Base-by-base conservation (phyloP, 1,140 invertebrate genomes). In the Venturia canescens region DNA sequence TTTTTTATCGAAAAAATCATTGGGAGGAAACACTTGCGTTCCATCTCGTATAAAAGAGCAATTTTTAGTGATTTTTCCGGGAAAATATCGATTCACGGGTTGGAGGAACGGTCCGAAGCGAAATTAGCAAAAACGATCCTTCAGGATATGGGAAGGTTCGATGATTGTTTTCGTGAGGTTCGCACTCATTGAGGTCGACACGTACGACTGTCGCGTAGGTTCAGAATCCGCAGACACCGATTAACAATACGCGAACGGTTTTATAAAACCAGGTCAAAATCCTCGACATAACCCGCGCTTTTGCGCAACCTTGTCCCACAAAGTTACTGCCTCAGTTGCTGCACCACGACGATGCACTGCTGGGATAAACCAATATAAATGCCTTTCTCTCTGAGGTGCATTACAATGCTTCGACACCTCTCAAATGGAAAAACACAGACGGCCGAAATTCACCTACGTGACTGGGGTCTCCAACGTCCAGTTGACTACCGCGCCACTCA, bases 201-300 rank as follows among this genome's bases (percentile, higher is more conserved):
- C 18, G 53, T 5, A 72, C 83, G 74, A 70, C 57, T 50, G n/a
- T 31, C 50, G 26, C 72, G 21, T 34, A 75, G 70, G 81, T 78
- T 63, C 60, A 26, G n/a, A 15, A 63, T 53, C 11, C n/a, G 50
- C 60, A 63, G 23, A 63, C 66, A 29, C 23, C 60, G 21, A 1
- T 63, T 63, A 63, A 63, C 16, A 27, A 6, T 27, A 63, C 29
- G 31, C 11, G 66, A 21, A 69, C 29, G 18, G n/a, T 69, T 83
- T 85, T 85, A 80, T 83, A 83, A 85, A 82, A 84, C 79, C 69
- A 82, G 83, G 80, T 85, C 78, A 75, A 84, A 86, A 84, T 81
- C 80, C 66, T 80, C 80, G 75, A 15, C n/a, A 26, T 80, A n/a
- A 38, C 69, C 21, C 78, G 60, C 67, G 50, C 34, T 76, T 50